phyloP scores from a whole-genome alignment of 2,113 vertebrate genomes.

The Macquaria ambigua region DNA sequence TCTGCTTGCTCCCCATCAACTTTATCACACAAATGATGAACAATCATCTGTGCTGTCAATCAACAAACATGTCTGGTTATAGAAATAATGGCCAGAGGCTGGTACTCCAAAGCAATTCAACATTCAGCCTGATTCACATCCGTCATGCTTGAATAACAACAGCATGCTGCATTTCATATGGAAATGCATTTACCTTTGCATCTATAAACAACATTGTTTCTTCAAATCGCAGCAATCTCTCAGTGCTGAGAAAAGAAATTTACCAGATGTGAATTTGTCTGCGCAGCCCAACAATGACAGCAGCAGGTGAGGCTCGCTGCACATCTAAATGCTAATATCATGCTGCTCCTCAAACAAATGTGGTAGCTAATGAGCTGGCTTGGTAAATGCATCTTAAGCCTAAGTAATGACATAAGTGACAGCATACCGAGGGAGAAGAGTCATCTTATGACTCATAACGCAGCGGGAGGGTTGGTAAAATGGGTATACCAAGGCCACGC shows the following conservation, averaged over 20 bases:
- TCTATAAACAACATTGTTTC: slow-evolving; percentile 16
- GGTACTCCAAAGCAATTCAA: slow-evolving; percentile 15
- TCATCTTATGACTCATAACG: slow-evolving; percentile 47
- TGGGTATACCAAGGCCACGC: slow-evolving; percentile 34
- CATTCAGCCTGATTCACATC: slow-evolving; percentile 17
- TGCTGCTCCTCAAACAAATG: slow-evolving; percentile 65
- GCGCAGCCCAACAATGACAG: slow-evolving; percentile 43
- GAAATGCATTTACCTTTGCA: slow-evolving; percentile 49
- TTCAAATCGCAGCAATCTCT: slow-evolving; percentile 38
- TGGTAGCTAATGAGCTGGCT: slow-evolving; percentile 69
- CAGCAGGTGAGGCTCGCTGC: slow-evolving; percentile 55
- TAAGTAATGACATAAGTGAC: slow-evolving; percentile 71
- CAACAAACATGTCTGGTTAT: slow-evolving; percentile 31
- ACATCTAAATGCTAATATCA: slow-evolving; percentile 83
- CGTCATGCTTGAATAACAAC: slow-evolving; percentile 40
- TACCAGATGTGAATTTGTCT: slow-evolving; percentile 58
- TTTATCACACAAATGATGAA: slow-evolving; percentile 58
- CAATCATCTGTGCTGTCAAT: slow-evolving; percentile 59
- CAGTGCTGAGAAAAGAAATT: slow-evolving; percentile 44
- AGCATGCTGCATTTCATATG: slow-evolving; percentile 19
- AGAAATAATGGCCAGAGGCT: slow-evolving; percentile 29
- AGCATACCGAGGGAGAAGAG: slow-evolving; percentile 31
- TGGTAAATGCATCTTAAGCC: slow-evolving; percentile 66
- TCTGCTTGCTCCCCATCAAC: slow-evolving; percentile 40
- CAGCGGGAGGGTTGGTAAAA: slow-evolving; percentile 43